Conservation (phyloP, 2,113 vertebrate species). For the Hippocampus abdominalis region DNA sequence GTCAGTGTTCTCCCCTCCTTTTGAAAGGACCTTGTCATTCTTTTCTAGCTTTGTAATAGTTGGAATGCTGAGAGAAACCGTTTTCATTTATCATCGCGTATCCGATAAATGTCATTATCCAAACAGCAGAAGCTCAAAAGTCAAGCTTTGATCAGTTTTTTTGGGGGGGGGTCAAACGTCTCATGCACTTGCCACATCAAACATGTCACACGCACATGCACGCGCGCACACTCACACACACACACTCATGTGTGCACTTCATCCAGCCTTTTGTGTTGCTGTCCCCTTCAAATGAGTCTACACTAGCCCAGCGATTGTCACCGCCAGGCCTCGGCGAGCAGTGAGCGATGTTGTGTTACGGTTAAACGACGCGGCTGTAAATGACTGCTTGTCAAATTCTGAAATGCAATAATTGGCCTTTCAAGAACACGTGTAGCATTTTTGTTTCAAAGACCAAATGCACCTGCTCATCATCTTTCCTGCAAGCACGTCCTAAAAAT, state of each 20-base stretch:
- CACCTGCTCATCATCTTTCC: background rate
- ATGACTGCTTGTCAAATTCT: background rate
- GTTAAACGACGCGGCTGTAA: background rate
- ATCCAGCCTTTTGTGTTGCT: constrained; percentile 47
- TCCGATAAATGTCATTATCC: background rate
- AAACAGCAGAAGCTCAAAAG: background rate
- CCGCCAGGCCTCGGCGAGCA: constrained; percentile 19
- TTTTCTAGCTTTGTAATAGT: background rate
- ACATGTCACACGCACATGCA: background rate
- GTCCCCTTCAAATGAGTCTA: constrained; percentile 63
- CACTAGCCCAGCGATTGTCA: constrained; percentile 47
- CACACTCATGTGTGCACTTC: constrained; percentile 2
- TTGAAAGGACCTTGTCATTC: background rate
- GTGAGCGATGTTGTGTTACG: background rate
- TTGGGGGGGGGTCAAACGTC: background rate
- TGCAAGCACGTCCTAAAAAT: background rate
- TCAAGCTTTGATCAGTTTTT: background rate
- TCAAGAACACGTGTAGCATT: background rate
- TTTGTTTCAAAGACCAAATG: background rate
- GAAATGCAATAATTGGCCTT: background rate
- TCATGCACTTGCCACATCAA: background rate
- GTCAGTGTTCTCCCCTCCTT: background rate
- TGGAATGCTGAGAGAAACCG: background rate
- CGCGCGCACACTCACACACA: constrained; percentile 15
- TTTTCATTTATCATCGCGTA: background rate